Evolutionary conservation across 2,888 invertebrate genomes (phyloP).

Genomic region (Macaria notata): DNA sequence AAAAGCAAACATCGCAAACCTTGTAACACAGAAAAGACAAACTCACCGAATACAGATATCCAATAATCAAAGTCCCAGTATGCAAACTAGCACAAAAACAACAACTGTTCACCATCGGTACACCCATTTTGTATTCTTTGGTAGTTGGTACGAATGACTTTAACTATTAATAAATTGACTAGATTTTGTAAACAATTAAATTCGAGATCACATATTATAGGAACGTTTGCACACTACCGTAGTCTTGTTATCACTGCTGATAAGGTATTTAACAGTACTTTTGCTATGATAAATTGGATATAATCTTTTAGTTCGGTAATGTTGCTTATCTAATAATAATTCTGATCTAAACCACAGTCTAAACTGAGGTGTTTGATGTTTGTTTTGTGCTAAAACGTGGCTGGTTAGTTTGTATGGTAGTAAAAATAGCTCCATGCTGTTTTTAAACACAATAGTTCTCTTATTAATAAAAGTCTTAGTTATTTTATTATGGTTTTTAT

Average conservation of each 20-base stretch:
- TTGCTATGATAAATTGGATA: conserved; percentile 21
- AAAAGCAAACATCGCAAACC: conserved; percentile 15
- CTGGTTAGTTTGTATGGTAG: no score
- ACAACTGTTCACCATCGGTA: conserved; percentile 68
- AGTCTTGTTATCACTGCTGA: conserved; percentile 28
- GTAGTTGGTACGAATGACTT: neutral
- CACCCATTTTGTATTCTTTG: conserved; percentile 52
- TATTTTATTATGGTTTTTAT: no score
- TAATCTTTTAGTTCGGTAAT: conserved; percentile 8
- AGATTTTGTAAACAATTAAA: conserved; percentile 15
- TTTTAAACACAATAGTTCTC: no score
- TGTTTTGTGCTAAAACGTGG: no score
- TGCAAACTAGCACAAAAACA: conserved; percentile 64
- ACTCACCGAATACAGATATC: conserved; percentile 65
- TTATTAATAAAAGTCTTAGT: no score
- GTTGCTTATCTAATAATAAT: conserved; percentile 21
- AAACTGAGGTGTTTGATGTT: neutral
- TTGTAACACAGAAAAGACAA: conserved; percentile 1
- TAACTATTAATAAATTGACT: conserved; percentile 14
- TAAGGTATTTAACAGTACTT: conserved; percentile 22
- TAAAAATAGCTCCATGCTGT: no score
- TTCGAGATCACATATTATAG: conserved; percentile 21
- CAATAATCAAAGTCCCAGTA: conserved; percentile 68
- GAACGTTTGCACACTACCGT: conserved; percentile 14
- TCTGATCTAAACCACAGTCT: conserved; percentile 1